Conservation (phyloP, 1,140 invertebrate species). For the Palaemon carinicauda region DNA sequence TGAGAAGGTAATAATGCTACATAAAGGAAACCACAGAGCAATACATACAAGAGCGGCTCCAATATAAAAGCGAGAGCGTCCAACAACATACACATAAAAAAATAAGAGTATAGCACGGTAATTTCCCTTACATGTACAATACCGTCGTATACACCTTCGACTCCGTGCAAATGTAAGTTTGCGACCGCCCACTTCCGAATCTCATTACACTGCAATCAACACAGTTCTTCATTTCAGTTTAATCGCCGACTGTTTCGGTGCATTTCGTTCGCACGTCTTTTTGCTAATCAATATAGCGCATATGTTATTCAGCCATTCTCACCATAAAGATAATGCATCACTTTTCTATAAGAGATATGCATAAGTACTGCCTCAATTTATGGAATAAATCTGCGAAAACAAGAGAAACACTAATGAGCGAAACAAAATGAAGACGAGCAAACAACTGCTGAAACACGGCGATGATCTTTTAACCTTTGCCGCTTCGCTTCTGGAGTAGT, state of each 20-base stretch:
- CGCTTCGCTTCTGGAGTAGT: not conserved
- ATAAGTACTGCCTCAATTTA: too few relatives aligned
- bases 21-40: too few relatives aligned
- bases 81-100: not conserved
- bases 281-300: not conserved
- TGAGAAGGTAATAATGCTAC: too few relatives aligned
- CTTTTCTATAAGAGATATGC: too few relatives aligned
- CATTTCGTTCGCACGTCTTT: not conserved
- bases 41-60: not conserved
- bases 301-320: too few relatives aligned
- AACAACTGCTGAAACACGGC: not conserved
- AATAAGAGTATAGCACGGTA: not conserved
- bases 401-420: not conserved
- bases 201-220: slow-evolving; percentile 46
- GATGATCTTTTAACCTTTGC: slow-evolving; percentile 9
- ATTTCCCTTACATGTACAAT: slow-evolving; percentile 15
- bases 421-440: slow-evolving; percentile 6
- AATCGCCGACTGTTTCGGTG: not conserved
- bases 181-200: slow-evolving; percentile 54
- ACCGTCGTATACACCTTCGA: slow-evolving; percentile 49
- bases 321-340: too few relatives aligned
- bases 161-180: slow-evolving; percentile 17
- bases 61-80: not conserved
- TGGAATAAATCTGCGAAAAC: too few relatives aligned
- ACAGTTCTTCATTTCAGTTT: slow-evolving; percentile 21